These are phyloP conservation scores for Heliconius charithonia DNA, from an alignment of 2,888 invertebrate genomes.

Conservation along the genomic window DNA sequence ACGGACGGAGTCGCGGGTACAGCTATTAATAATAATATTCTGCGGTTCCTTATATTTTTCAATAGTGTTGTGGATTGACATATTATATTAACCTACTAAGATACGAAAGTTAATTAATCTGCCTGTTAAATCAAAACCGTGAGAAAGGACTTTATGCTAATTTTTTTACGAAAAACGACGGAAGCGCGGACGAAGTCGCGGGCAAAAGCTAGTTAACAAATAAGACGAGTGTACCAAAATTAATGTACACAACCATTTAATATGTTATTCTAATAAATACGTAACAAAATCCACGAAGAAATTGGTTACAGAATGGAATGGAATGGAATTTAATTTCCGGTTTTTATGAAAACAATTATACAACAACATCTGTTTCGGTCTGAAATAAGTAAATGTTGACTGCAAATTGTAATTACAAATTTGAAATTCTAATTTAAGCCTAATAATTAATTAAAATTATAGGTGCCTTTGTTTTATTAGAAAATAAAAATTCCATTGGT, in stretches of 20 bases:
- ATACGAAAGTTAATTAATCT: too few relatives aligned
- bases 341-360: constrained; percentile 49
- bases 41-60: too few relatives aligned
- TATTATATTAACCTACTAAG: too few relatives aligned
- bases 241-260: neutral
- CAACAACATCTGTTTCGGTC: constrained; percentile 47
- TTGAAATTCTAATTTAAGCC: constrained; percentile 15
- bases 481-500: neutral
- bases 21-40: too few relatives aligned
- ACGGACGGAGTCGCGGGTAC: too few relatives aligned
- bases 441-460: constrained; percentile 18
- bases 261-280: constrained; percentile 28
- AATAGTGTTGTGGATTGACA: too few relatives aligned
- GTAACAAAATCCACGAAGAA: constrained; percentile 40
- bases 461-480: constrained; percentile 34
- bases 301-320: constrained; percentile 38
- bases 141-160: too few relatives aligned
- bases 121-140: too few relatives aligned
- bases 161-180: too few relatives aligned
- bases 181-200: too few relatives aligned
- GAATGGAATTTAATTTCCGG: constrained; percentile 47
- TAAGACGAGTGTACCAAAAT: neutral
- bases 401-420: constrained; percentile 29
- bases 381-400: constrained; percentile 44
- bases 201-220: too few relatives aligned